Evolutionary conservation across 2,113 vertebrate genomes (phyloP), one percentile per base, ranked within the genome.

Genomic region (Cyprinodon brontotheroides): DNA sequence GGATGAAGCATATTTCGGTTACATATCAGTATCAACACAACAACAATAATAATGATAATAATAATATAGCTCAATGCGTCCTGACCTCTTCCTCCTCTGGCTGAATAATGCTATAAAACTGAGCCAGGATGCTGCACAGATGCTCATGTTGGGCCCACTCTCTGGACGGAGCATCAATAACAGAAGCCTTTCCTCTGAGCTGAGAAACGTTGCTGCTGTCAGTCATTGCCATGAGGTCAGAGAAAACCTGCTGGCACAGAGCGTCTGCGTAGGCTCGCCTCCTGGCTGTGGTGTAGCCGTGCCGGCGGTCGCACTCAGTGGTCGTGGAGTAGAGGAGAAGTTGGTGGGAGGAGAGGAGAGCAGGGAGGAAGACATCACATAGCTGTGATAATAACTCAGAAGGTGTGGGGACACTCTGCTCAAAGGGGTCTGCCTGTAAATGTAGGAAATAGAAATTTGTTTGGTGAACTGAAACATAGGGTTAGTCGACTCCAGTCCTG

Each of bases 161-260:
- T 48, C 84, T 68, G 22, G 65, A 73, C 39, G 81, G 76, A 6
- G 81, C 41, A 13, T 91, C 79, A 7, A 70, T 14, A 0, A 53
- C 11, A 14, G 20, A 47, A 72, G 57, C 4, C 12, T 11, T 38
- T 36, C 48, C 61, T 14, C 43, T 0, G 9, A 4, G 67, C 1
- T 70, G 50, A 37, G 13, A 74, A 29, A 64, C 1, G 45, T 86
- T 62, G 4, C 43, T 67, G 17, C 17, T 10, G 20, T 93, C 79
- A 50, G 91, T 93, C 53, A 94, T 63, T 57, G 41, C 71, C 80
- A 83, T 15, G 1, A 95, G 89, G 85, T 96, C 93, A 8, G 75
- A 74, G 45, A 90, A 77, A 41, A 93, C 84, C 92, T 95, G 95
- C 53, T 88, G 87, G 72, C 93, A 92, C 37, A 96, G 92, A 4